Conservation (phyloP, 23 tunicate species). For the Oikopleura dioica region DNA sequence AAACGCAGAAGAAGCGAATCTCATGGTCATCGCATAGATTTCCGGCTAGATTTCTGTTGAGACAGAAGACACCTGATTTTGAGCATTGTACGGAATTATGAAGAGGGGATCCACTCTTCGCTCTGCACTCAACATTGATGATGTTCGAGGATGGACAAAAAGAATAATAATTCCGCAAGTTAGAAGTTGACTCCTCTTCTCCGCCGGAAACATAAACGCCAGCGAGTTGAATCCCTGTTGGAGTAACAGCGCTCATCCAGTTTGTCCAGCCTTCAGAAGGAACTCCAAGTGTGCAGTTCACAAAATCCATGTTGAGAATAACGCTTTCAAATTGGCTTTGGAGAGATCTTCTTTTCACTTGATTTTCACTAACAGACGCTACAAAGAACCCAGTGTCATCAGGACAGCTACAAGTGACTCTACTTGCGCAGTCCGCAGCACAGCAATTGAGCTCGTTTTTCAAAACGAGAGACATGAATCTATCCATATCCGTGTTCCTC, state of each 20-base stretch:
- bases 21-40: conserved; percentile 5
- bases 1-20: not conserved
- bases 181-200: not conserved
- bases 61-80: not conserved
- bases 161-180: not conserved
- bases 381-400: not conserved
- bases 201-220: conserved; percentile 11
- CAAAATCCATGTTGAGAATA: too few species aligned
- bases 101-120: not conserved
- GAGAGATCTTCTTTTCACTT: too few species aligned
- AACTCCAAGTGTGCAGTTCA: too few species aligned
- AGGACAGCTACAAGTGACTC: not conserved
- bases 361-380: not conserved
- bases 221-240: not conserved
- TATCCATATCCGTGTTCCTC: too few species aligned
- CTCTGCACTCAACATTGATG: not conserved
- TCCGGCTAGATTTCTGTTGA: not conserved
- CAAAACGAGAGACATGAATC: too few species aligned
- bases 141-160: not conserved
- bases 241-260: not conserved
- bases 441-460: not conserved
- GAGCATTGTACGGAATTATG: not conserved
- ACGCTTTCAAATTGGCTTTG: too few species aligned
- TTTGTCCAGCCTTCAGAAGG: not conserved
- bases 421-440: conserved; percentile 1